These are phyloP conservation scores for Tapera naevia DNA, from an alignment of 2,797 vertebrate genomes.

Conservation along the genomic window DNA sequence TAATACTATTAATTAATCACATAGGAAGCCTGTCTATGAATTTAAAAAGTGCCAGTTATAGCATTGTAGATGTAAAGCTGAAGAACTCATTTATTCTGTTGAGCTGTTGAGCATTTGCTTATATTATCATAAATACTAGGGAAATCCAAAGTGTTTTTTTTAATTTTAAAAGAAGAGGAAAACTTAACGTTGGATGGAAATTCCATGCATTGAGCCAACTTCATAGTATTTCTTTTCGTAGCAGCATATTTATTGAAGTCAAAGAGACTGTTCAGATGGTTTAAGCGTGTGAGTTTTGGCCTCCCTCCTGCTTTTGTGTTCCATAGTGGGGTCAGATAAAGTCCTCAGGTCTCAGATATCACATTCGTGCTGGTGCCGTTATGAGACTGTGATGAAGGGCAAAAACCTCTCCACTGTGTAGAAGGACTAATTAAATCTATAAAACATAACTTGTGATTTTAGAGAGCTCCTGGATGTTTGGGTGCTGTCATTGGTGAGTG, in stretches of 20 bases:
- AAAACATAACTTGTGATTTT: neutral
- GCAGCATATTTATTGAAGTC: neutral
- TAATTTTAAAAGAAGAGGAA: neutral
- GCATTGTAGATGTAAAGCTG: neutral
- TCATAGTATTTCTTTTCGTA: neutral
- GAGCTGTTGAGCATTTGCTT: slow-evolving; percentile 19
- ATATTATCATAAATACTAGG: neutral
- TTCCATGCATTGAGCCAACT: neutral
- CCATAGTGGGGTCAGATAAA: neutral
- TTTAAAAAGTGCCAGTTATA: neutral
- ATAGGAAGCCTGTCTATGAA: slow-evolving; percentile 9
- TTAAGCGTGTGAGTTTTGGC: neutral
- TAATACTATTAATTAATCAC: slow-evolving; percentile 39
- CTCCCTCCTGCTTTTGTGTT: neutral
- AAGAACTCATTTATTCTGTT: slow-evolving; percentile 7
- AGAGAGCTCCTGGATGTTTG: neutral
- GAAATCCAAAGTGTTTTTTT: slow-evolving; percentile 17
- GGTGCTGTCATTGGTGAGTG: neutral
- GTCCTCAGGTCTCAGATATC: neutral
- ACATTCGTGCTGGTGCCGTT: neutral
- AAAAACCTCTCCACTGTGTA: neutral
- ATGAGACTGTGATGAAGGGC: neutral
- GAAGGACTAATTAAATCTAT: neutral
- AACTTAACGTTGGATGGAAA: neutral
- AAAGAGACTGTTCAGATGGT: neutral